Evolutionary conservation across 2,797 vertebrate genomes (phyloP), one percentile per base, ranked within the genome.

Genomic region (Fringilla coelebs): DNA sequence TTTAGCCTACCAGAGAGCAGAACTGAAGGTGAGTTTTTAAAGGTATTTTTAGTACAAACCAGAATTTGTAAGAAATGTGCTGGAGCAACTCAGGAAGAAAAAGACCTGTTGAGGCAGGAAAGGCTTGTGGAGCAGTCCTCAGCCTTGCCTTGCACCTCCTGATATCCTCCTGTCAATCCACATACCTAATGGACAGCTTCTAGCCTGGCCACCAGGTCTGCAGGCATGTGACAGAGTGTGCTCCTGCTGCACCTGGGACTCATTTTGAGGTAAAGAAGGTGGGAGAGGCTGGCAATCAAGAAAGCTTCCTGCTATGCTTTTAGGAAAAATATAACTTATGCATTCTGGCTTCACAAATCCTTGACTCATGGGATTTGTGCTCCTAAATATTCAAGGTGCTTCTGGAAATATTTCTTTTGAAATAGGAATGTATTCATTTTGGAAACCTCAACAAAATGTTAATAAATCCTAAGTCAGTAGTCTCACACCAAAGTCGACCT

Each of bases 201-300:
- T 36, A 46, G 54, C 41, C 49, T 68, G 1, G 0, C 31, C 54
- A 62, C 65, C 0, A 3, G 6, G 18, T 31, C 55, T 66, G 55
- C 38, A 48, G 48, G n/a, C 2, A 0, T 0, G 3, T n/a, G 60
- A 32, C 34, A 72, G 58, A 40, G 6, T 0, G 0, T 26, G 34
- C 4, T 58, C 25, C 1, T 9, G 19, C 60, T 75, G 41, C 40
- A 36, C 34, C 32, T 38, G 55, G 70, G 9, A 18, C 52, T 85
- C n/a, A 43, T 61, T 79, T 40, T 16, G 25, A 34, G 34, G 40
- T 32, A 60, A 45, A 70, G 58, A 66, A 55, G 45, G 43, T 22
- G 54, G 31, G 58, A 91, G 58, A 94, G 21, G 13, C 24, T 66
- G 40, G 28, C 0, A 2, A 81, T 58, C 19, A n/a, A 46, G 52